Evolutionary conservation across 2,797 vertebrate species (phyloP), one percentile per base, ranked within the genome.

Genomic region (Acrossocheilus fasciatus): DNA sequence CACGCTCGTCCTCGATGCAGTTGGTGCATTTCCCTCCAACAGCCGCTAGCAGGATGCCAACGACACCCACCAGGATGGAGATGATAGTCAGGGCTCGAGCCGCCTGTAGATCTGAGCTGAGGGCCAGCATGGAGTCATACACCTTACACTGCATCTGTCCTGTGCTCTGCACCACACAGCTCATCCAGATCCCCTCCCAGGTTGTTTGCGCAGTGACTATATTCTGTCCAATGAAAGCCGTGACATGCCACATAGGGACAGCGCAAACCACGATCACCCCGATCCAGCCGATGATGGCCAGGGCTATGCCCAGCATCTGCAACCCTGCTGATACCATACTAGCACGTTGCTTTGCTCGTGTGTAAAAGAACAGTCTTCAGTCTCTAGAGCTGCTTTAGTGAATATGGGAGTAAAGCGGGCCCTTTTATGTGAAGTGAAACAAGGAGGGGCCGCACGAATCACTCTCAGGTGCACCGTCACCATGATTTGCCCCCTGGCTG

Each of bases 131-230:
- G 0, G 97, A 98, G 94, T 99, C 98, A 34, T 98, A 97, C 15
- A 98, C 94, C 91, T 97, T 98, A 92, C 98, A 99, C 89, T 98
- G 98, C 96, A 98, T 98, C 95, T 99, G 98, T 4, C 98, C 98
- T 0, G 98, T 99, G 94, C 98, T 99, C 95, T 98, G 98, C 47
- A 97, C 95, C 93, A 98, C 95, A 0, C 98, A 99, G 92, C 0
- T 94, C 98, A 98, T 99, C 98, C 98, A 99, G 87, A 99, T 97
- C 45, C 98, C 98, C 69, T 98, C 95, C 97, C 97, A 98, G 34
- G 89, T 94, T 77, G 92, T 96, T 90, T 98, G 97, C 0, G 98
- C 96, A 0, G 96, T 96, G 89, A 99, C 95, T 1, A 99, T 99
- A 93, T 94, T 98, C 89, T 93, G 92, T 3, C 97, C 97, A 0